phyloP scores from a whole-genome alignment of 2,888 invertebrate genomes.

The Pterobdella sp. region DNA sequence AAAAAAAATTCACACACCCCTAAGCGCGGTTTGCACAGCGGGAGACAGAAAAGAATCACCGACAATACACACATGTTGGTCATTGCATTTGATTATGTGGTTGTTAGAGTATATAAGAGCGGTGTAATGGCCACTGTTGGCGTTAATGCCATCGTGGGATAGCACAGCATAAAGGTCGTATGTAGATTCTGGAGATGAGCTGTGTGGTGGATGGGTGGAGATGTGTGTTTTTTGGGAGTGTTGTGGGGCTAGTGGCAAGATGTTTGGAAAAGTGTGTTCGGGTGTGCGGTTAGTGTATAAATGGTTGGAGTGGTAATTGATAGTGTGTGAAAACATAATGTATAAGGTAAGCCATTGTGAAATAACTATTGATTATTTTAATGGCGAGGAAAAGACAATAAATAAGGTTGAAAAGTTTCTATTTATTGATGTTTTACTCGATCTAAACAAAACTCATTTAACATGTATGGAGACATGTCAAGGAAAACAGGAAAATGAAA shows the following conservation, averaged over 20 bases:
- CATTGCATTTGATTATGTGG: not conserved
- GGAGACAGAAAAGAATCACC: not conserved
- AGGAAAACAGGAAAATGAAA: constrained; percentile 59
- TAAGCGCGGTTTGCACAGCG: not conserved
- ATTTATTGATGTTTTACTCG: not conserved
- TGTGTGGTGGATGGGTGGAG: not conserved
- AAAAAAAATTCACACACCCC: not conserved
- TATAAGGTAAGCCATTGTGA: no score
- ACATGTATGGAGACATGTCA: constrained; percentile 56
- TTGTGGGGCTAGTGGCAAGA: not conserved
- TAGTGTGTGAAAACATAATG: no score
- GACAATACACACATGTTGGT: not conserved
- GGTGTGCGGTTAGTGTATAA: not conserved
- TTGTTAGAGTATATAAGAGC: no score
- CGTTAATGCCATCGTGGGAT: constrained; percentile 61
- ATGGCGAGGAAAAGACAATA: not conserved
- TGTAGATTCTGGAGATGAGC: constrained; percentile 38
- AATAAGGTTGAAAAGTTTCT: no score
- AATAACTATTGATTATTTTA: not conserved
- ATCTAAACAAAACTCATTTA: constrained; percentile 36
- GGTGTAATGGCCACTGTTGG: constrained; percentile 64
- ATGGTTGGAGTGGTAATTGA: not conserved
- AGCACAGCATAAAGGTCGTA: constrained; percentile 62
- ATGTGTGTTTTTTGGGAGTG: not conserved
- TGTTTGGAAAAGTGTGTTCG: not conserved